phyloP scores from a whole-genome alignment of 2,797 vertebrate genomes.

The Adrianichthys oophorus region DNA sequence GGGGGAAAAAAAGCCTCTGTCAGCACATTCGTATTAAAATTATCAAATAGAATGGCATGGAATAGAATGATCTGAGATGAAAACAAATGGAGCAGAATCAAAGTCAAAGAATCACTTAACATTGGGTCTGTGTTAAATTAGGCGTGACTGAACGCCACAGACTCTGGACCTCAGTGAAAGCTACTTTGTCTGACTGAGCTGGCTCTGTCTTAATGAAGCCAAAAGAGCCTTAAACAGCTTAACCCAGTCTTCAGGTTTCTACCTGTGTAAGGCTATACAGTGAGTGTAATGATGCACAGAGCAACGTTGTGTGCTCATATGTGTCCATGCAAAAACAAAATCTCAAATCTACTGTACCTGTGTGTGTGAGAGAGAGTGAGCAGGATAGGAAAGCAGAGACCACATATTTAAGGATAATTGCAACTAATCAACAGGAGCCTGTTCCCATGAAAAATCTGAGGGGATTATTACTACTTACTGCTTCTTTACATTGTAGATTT shows the following conservation, averaged over 20 bases:
- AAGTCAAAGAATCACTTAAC: constrained; percentile 72
- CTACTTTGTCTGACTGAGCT: constrained; percentile 76
- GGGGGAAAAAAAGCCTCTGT: constrained; percentile 33
- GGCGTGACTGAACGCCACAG: constrained; percentile 66
- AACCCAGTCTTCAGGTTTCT: constrained; percentile 81
- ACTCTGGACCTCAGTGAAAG: constrained; percentile 72
- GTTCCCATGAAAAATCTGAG: constrained; percentile 55
- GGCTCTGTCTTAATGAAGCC: constrained; percentile 81
- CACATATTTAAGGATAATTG: constrained; percentile 74
- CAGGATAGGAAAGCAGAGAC: constrained; percentile 49
- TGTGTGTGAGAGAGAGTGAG: constrained; percentile 3
- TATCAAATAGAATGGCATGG: constrained; percentile 15
- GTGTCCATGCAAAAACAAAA: constrained; percentile 11
- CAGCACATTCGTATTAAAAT: constrained; percentile 46
- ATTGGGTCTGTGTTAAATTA: constrained; percentile 75
- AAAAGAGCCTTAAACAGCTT: constrained; percentile 83
- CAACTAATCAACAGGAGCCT: constrained; percentile 65
- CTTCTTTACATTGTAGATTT: constrained; percentile 51
- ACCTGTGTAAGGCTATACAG: constrained; percentile 82
- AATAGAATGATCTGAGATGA: constrained; percentile 7
- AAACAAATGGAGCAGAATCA: constrained; percentile 47
- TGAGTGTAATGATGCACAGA: constrained; percentile 80
- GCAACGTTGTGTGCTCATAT: constrained; percentile 36
- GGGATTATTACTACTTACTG: constrained; percentile 65
- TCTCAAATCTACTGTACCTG: constrained; percentile 35